Evolutionary conservation across 2,797 vertebrate species (phyloP).

Genomic region (Acropternis orthonyx): DNA sequence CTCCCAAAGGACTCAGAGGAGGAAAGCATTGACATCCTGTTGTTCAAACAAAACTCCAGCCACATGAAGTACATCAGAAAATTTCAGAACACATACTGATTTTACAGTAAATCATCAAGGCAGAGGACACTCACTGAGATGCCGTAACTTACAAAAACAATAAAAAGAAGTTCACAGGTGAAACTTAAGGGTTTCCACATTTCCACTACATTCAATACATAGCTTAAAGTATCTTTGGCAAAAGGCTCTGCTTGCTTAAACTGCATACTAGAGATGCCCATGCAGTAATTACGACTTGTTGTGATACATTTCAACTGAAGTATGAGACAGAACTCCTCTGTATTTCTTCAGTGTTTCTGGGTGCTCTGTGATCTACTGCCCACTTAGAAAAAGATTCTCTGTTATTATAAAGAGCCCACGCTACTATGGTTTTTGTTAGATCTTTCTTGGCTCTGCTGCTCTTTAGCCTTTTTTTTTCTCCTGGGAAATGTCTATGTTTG

Average conservation of each 20-base stretch:
- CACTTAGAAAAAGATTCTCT: conserved; percentile 8
- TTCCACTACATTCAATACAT: neutral
- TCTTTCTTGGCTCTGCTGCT: conserved; percentile 29
- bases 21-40: neutral
- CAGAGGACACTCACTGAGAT: neutral
- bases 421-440: conserved; percentile 34
- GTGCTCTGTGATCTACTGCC: conserved; percentile 45
- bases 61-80: neutral
- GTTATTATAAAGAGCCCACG: conserved; percentile 20
- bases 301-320: neutral
- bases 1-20: neutral
- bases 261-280: neutral
- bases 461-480: conserved; percentile 3
- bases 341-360: neutral
- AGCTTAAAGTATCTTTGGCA: neutral
- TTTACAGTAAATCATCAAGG: neutral
- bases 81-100: neutral
- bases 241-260: neutral
- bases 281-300: neutral
- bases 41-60: neutral
- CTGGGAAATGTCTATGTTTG: conserved; percentile 52
- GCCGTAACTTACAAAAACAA: neutral
- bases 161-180: neutral
- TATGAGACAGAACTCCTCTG: conserved; percentile 28
- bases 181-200: neutral